These are phyloP conservation scores for Microplitis deprimator DNA, from an alignment of 2,888 invertebrate genomes.

Conservation along the genomic window DNA sequence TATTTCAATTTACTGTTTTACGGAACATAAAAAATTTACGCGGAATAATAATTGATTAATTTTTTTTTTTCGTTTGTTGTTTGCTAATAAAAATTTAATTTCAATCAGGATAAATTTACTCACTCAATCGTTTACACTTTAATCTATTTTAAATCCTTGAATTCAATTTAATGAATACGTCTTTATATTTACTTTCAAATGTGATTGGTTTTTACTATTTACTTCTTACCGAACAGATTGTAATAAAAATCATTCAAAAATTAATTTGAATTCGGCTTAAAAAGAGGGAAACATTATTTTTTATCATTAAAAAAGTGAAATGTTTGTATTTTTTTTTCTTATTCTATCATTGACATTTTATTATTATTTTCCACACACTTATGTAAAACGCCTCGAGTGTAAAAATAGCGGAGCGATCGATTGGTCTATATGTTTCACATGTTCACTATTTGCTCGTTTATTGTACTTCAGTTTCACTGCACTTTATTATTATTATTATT, in stretches of 20 bases:
- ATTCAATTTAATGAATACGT: background rate
- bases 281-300: background rate
- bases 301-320: background rate
- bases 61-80: background rate
- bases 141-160: background rate
- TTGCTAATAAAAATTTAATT: background rate
- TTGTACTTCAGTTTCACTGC: constrained; percentile 14
- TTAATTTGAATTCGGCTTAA: background rate
- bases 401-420: constrained; percentile 53
- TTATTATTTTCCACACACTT: constrained; percentile 46
- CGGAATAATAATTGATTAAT: background rate
- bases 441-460: constrained; percentile 20
- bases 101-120: constrained; percentile 6
- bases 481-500: background rate
- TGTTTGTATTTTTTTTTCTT: background rate
- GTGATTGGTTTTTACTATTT: background rate
- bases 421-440: constrained; percentile 36
- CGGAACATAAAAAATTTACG: background rate
- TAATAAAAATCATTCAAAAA: background rate
- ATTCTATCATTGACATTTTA: constrained; percentile 21
- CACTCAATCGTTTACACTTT: background rate
- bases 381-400: constrained; percentile 49
- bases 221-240: background rate
- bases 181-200: constrained; percentile 6
- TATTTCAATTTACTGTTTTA: no score